Evolutionary conservation across 2,888 invertebrate genomes (phyloP).

Genomic region (Halocaridina rubra): DNA sequence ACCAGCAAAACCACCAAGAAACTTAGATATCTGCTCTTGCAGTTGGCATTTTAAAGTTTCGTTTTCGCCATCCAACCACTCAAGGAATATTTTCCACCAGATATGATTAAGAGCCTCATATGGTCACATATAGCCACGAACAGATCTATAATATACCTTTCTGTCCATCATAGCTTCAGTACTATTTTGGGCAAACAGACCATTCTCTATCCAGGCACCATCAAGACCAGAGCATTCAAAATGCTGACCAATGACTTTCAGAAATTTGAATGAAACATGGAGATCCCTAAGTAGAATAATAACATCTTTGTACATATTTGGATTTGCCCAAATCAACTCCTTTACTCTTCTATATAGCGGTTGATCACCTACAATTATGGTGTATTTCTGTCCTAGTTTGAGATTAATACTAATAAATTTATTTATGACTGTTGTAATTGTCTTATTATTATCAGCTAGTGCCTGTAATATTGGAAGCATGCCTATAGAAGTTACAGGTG

Average conservation of each 20-base stretch:
- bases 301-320: background rate
- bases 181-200: background rate
- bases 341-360: background rate
- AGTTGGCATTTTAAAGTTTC: background rate
- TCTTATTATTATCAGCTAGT: conserved; percentile 21
- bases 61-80: background rate
- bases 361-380: background rate
- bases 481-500: conserved; percentile 8
- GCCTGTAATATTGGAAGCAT: conserved; percentile 20
- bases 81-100: background rate
- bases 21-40: background rate
- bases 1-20: background rate
- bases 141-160: background rate
- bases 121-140: background rate
- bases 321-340: background rate
- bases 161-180: background rate
- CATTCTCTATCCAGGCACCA: background rate
- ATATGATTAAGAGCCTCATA: conserved; percentile 7
- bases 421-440: conserved; percentile 5
- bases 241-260: conserved; percentile 13
- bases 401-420: background rate
- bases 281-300: background rate
- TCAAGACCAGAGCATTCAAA: conserved; percentile 5
- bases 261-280: background rate
- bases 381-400: background rate